A percentile compares a stretch with the other conserved stretches of the same genome.
Conservation (phyloP, 2,888 invertebrate species). For the Stenodema calcarata region DNA sequence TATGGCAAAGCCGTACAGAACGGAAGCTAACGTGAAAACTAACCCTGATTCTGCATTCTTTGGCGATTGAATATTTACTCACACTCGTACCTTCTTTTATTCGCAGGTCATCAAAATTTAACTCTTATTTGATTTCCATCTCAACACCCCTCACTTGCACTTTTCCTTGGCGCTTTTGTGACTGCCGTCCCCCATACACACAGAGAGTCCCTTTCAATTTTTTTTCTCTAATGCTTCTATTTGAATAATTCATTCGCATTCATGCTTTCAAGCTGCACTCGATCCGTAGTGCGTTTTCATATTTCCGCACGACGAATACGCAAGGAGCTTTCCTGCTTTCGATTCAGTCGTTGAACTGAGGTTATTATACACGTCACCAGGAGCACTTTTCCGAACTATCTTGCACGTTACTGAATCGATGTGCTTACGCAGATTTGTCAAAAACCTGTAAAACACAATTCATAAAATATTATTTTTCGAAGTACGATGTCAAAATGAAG, state of each 20-base stretch:
- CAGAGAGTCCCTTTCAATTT: background rate
- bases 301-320: constrained; percentile 14
- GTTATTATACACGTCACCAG: too few relatives aligned
- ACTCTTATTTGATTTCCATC: constrained; percentile 13
- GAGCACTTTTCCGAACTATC: too few relatives aligned
- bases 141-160: background rate
- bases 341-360: background rate
- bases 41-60: too few relatives aligned
- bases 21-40: too few relatives aligned
- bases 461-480: too few relatives aligned
- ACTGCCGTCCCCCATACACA: background rate
- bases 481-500: too few relatives aligned
- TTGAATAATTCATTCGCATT: constrained; percentile 30
- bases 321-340: constrained; percentile 5
- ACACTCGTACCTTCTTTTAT: background rate
- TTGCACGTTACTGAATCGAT: too few relatives aligned
- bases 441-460: too few relatives aligned
- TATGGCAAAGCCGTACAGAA: too few relatives aligned
- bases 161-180: background rate
- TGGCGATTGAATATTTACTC: too few relatives aligned
- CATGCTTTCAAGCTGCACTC: background rate
- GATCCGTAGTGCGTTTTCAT: constrained; percentile 14
- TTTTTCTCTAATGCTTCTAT: constrained; percentile 3
- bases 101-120: constrained; percentile 20
- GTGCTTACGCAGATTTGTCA: too few relatives aligned